Base-by-base conservation (phyloP, 2,888 invertebrate genomes). In the Myathropa florea region DNA sequence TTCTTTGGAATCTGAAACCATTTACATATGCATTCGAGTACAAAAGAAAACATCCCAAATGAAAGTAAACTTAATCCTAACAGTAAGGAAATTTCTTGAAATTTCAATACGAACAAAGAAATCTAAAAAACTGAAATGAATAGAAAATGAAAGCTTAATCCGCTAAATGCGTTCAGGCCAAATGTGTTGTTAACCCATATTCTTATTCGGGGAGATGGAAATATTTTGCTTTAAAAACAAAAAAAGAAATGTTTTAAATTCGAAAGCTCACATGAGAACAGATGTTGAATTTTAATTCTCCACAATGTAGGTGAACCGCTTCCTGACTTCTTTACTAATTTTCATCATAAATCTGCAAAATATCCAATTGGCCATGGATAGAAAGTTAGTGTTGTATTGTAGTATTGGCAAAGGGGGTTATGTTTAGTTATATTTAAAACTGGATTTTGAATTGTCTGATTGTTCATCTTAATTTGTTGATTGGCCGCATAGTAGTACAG, bases 391-490 rank as follows among this genome's bases (percentile, higher is more conserved):
- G 1, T n/a, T n/a, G n/a, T n/a, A n/a, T n/a, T n/a, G n/a, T n/a
- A n/a, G n/a, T n/a, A 18, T 46, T 72, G 33, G 24, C 24, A n/a
- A 26, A 65, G 39, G 4, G 65, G 26, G 23, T 23, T 23, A 12
- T 23, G 23, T 33, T 46, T 39, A 39, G 65, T 36, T 36, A 64
- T 39, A 46, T 65, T 55, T 64, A 23, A 46, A 68, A 61, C 60
- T 68, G 70, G 57, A 71, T 60, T 55, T 46, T 53, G 63, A 39
- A 71, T 46, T 36, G 24, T 21, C 24, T 23, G 30, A 55, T 68
- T 77, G 61, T 70, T 64, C 70, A 70, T 83, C 70, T 75, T 65
- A 75, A 80, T 76, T 68, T 67, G 70, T 75, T 67, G 71, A 80
- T 67, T 80, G 75, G 71, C 63, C 65, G 14, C 68, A 59, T 46